These are phyloP conservation scores for Imbricaverruca yamaguchii DNA, from an alignment of 2,888 invertebrate genomes.

Conservation along the genomic window DNA sequence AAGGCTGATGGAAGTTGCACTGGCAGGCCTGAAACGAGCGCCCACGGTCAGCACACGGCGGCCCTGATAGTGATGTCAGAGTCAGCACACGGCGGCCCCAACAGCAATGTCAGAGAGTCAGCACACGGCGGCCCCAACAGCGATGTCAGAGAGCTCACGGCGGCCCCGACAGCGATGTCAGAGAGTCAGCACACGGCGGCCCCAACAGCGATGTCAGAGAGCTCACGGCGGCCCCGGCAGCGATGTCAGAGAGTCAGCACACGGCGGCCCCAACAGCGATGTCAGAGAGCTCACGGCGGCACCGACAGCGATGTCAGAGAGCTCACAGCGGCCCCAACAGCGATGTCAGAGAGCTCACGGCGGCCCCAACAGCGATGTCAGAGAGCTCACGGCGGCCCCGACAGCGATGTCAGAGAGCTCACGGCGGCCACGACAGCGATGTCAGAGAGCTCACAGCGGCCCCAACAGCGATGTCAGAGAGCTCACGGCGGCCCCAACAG, in stretches of 20 bases:
- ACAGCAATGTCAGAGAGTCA: too few species aligned
- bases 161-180: background rate
- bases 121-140: too few species aligned
- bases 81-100: too few species aligned
- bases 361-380: background rate
- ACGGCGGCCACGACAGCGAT: too few species aligned
- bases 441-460: too few species aligned
- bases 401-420: background rate
- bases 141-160: background rate
- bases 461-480: background rate
- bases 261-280: background rate
- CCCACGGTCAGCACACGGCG: too few species aligned
- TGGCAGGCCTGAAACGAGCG: slow-evolving; percentile 13
- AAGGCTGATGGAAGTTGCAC: slow-evolving; percentile 16
- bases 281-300: background rate
- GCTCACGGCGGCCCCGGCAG: too few species aligned
- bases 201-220: too few species aligned
- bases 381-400: background rate
- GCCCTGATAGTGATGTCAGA: too few species aligned
- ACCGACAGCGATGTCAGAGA: too few species aligned
- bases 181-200: background rate
- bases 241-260: background rate
- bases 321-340: too few species aligned
- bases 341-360: background rate
- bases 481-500: background rate